phyloP scores from a whole-genome alignment of 2,113 vertebrate genomes.

The Cyanoliseus patagonus region DNA sequence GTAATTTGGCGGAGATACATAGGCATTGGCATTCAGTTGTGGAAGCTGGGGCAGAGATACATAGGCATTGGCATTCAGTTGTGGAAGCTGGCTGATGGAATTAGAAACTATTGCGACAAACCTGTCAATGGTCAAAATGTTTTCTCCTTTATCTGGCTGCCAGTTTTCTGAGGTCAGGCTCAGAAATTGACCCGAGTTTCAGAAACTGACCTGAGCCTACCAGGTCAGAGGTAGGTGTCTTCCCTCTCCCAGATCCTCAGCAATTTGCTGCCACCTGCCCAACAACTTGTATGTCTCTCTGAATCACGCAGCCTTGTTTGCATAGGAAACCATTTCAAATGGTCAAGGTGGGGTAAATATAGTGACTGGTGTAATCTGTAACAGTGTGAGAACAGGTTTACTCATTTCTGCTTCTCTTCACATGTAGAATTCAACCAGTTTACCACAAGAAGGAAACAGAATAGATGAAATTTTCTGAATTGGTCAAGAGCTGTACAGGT shows the following conservation, averaged over 20 bases:
- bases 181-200: too few relatives aligned
- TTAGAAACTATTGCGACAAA: background rate
- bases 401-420: background rate
- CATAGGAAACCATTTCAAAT: background rate
- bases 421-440: background rate
- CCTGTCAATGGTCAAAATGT: background rate
- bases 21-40: background rate
- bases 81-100: background rate
- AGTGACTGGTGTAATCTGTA: background rate
- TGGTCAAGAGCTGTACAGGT: background rate
- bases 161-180: background rate
- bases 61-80: background rate
- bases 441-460: background rate
- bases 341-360: background rate
- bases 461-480: background rate
- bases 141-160: background rate
- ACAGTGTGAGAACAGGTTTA: background rate
- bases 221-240: background rate
- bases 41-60: background rate
- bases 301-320: background rate
- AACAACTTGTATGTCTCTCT: background rate
- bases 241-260: background rate
- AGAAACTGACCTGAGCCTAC: too few relatives aligned
- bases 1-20: background rate
- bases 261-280: background rate